Conservation (phyloP, 2,888 invertebrate species). For the Synanthedon tipuliformis region DNA sequence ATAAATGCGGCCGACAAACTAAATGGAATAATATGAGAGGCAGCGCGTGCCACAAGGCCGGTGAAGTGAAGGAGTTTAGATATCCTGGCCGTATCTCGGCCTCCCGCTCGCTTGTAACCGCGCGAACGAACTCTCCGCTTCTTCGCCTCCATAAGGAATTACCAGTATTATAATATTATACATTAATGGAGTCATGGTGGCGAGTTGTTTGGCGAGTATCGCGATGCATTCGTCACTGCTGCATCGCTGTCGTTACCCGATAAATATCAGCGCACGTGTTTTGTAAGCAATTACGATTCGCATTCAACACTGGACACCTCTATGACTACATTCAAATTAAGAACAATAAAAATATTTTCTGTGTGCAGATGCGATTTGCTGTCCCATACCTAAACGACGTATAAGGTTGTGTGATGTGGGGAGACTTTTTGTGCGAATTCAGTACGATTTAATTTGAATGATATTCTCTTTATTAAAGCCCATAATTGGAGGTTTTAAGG, state of each 20-base stretch:
- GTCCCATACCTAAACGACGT: not conserved
- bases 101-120: conserved; percentile 33
- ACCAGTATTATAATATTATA: conserved; percentile 16
- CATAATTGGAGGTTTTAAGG: not conserved
- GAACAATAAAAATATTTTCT: not conserved
- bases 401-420: not conserved
- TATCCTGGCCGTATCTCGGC: conserved; percentile 23
- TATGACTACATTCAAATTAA: conserved; percentile 52
- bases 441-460: not conserved
- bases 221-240: conserved; percentile 35
- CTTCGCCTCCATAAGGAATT: conserved; percentile 32
- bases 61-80: conserved; percentile 43
- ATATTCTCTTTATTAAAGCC: not conserved
- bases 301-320: conserved; percentile 40
- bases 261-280: conserved; percentile 32
- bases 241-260: conserved; percentile 30
- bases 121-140: conserved; percentile 3
- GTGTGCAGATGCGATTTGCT: not conserved
- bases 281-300: conserved; percentile 28
- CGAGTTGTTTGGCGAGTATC: conserved; percentile 29
- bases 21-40: conserved; percentile 33
- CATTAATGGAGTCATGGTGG: conserved; percentile 27
- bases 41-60: conserved; percentile 68
- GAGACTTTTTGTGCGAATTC: not conserved
- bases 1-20: conserved; percentile 47